Evolutionary conservation across 2,113 vertebrate species (phyloP), one percentile per base, ranked within the genome.

Genomic region (Pseudorhombus dupliciocellatus): DNA sequence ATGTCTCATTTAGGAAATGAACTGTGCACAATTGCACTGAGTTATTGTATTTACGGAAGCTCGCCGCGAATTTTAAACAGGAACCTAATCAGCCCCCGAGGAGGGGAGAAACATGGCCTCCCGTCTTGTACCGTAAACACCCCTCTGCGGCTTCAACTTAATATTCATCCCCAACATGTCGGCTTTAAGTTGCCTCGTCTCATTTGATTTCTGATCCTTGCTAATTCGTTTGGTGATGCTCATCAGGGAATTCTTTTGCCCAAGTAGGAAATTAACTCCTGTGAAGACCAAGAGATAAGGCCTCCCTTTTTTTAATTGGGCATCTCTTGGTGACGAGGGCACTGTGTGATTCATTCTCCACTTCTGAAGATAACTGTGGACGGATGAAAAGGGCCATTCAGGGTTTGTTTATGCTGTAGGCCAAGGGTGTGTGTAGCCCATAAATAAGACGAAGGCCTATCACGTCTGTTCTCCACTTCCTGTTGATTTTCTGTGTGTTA

Each of bases 1-100:
- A 90, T 89, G 90, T 81, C 81, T 80, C 84, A 88, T 86, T 85
- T 81, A 81, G 85, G 83, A 91, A 90, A 89, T 91, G 87, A 80
- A 34, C 86, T 83, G 84, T 87, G 84, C 70, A 87, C 79, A 84
- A 87, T 87, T 90, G 86, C 75, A 65, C 76, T 84, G 79, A 91
- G 79, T 89, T 83, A 87, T 89, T 87, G 82, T 83, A 77, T 83
- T 79, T 80, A 52, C 69, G 65, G 37, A 59, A 72, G 81, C 82
- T 88, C 62, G 62, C 79, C 65, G 75, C 78, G 73, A 77, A 79
- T 88, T 86, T 83, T 75, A 84, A 87, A 82, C 75, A 82, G 65
- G 83, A 87, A 84, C 66, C 55, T 57, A 84, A 85, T 85, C 86
- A 85, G 65, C 77, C 70, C 75, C 59, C 0, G 20, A 40, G 61